Evolutionary conservation across 2,797 vertebrate genomes (phyloP).

Genomic region (Acropternis orthonyx): DNA sequence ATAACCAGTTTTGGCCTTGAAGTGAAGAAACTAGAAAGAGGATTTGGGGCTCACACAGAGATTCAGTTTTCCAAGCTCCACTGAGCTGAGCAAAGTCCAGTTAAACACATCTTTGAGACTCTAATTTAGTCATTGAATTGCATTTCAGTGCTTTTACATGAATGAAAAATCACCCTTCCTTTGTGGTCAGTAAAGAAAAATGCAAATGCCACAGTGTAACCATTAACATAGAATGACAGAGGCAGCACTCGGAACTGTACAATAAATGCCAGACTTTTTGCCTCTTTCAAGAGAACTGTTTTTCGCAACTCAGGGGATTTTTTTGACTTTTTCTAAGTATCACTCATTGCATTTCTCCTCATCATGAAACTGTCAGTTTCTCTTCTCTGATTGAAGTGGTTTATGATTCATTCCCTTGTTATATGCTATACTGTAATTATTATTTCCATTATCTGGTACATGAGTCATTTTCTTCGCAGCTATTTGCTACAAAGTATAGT

Average conservation of each 20-base stretch:
- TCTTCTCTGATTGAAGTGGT: constrained; percentile 4
- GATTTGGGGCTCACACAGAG: neutral
- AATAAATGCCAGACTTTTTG: neutral
- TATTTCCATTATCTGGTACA: constrained; percentile 50
- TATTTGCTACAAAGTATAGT: constrained; percentile 7
- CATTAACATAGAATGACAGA: neutral
- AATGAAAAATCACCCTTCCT: neutral
- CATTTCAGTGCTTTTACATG: neutral
- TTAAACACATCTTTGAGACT: neutral
- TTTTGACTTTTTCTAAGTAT: neutral
- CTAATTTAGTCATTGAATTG: neutral
- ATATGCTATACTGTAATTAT: constrained; percentile 45
- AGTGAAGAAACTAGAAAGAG: neutral
- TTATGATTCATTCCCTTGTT: constrained; percentile 41
- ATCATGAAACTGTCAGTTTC: neutral
- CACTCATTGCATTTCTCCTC: neutral
- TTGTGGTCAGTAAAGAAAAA: neutral
- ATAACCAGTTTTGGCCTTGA: neutral
- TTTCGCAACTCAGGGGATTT: neutral
- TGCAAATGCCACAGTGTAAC: neutral
- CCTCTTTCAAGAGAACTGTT: neutral
- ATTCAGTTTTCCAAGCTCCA: neutral
- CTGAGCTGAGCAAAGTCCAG: neutral
- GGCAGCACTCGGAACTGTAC: neutral
- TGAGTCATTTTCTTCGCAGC: constrained; percentile 54